phyloP scores from a whole-genome alignment of 2,113 vertebrate species.

The Pluvialis apricaria region DNA sequence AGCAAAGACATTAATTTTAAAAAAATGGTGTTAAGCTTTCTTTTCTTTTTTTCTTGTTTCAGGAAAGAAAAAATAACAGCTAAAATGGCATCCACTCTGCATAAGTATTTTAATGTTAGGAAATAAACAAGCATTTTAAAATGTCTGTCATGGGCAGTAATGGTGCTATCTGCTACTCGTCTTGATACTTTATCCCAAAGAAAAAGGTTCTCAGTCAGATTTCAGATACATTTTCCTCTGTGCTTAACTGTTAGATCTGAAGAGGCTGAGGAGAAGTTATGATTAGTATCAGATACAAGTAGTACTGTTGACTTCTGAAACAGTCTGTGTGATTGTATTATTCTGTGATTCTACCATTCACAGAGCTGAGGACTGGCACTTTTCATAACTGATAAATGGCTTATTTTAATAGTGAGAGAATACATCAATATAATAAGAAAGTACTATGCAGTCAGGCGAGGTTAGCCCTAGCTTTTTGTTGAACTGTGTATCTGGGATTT shows the following conservation, averaged over 20 bases:
- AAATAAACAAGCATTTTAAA: neutral
- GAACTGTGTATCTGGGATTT: neutral
- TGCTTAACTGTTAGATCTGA: neutral
- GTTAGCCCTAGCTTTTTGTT: neutral
- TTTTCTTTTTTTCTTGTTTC: neutral
- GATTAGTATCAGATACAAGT: neutral
- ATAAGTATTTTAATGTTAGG: neutral
- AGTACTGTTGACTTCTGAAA: neutral
- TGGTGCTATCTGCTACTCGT: neutral
- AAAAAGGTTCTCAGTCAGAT: neutral
- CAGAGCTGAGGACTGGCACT: neutral
- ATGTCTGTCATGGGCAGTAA: neutral
- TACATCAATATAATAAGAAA: neutral
- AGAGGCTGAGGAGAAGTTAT: neutral
- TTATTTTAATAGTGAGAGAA: constrained; percentile 26
- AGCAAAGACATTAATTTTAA: neutral
- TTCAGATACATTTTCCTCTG: neutral
- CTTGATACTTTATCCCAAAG: neutral
- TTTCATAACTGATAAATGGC: neutral
- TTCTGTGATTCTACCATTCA: neutral
- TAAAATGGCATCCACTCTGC: neutral
- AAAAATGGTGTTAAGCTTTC: neutral
- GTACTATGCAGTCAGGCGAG: neutral
- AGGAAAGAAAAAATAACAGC: neutral
- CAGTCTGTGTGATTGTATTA: neutral